Base-by-base conservation (phyloP, 2,113 vertebrate species). In the Jaculus jaculus region DNA sequence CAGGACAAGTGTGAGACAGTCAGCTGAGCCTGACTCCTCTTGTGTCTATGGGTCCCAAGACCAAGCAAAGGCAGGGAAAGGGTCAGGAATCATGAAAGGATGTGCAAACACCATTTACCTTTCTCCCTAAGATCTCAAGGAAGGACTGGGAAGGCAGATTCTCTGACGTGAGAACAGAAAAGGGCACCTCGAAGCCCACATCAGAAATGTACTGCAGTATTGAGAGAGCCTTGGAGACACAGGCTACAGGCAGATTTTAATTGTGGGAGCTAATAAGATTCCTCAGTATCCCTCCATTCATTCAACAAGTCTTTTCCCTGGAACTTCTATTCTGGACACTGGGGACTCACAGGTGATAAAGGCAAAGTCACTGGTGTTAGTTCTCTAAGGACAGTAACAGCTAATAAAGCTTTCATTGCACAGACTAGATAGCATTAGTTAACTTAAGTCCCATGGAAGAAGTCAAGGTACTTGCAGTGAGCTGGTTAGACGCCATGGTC, bases 101-200 rank as follows among this genome's bases (percentile, higher is more conserved):
- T 0, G 6, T 37, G 71, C 78, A 79, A 91, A 42, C 8, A 86
- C 92, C 87, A 58, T 78, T 75, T 77, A 66, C 96, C 74, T 68
- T 90, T 73, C 42, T 78, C 91, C 39, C 9, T 81, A 54, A 66
- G 39, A 69, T 86, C n/a, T 51, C 86, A 72, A 10, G 0, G 4
- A 32, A 79, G 26, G 72, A 37, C 0, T 0, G 10, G 39, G 24
- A 54, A 58, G 18, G 18, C 74, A 0, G 37, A 87, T 26, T 54
- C 68, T 58, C 16, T 1, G 37, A 30, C 74, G 82, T 93, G 92
- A 82, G 80, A 93, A 17, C 78, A n/a, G 80, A 90, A 81, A 94
- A 94, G 91, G 89, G 91, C 83, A 94, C 92, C 95, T 92, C 91
- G 95, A 96, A 77, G 60, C 93, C 71, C 0, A 78, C 77, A 39